Conservation (phyloP, 1,140 invertebrate genomes). For the Drosophila takahashii region DNA sequence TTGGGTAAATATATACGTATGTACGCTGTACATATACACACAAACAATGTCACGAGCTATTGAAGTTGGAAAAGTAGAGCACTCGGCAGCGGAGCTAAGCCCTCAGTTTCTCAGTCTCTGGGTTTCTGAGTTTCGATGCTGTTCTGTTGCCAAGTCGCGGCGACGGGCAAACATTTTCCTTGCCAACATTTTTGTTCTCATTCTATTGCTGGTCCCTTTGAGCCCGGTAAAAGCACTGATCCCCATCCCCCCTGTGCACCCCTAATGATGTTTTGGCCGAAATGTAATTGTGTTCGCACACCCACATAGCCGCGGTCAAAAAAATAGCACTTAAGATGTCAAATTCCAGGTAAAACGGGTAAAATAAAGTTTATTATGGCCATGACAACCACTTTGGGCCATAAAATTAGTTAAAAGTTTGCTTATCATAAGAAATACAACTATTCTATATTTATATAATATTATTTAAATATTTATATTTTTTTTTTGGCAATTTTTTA, state of each 20-base stretch:
- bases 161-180: conserved; percentile 68
- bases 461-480: no score
- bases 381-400: no score
- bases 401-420: no score
- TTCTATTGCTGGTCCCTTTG: conserved; percentile 44
- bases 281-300: conserved; percentile 52
- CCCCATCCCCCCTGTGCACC: not conserved
- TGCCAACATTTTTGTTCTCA: conserved; percentile 59
- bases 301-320: conserved; percentile 17
- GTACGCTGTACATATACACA: conserved; percentile 16
- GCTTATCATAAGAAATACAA: not conserved
- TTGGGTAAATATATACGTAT: conserved; percentile 29
- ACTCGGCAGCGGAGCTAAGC: conserved; percentile 56
- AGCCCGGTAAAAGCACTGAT: conserved; percentile 36
- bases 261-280: conserved; percentile 54
- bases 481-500: no score
- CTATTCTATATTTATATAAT: not conserved
- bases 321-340: conserved; percentile 7
- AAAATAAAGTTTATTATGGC: not conserved
- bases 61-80: conserved; percentile 78
- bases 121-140: conserved; percentile 32
- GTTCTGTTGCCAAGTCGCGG: conserved; percentile 65
- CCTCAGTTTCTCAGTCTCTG: conserved; percentile 31
- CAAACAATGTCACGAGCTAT: conserved; percentile 81
- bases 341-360: no score